A percentile compares a stretch with the other conserved stretches of the same genome.
phyloP scores from a whole-genome alignment of 2,888 invertebrate genomes.

The Tetanocera ferruginea region DNA sequence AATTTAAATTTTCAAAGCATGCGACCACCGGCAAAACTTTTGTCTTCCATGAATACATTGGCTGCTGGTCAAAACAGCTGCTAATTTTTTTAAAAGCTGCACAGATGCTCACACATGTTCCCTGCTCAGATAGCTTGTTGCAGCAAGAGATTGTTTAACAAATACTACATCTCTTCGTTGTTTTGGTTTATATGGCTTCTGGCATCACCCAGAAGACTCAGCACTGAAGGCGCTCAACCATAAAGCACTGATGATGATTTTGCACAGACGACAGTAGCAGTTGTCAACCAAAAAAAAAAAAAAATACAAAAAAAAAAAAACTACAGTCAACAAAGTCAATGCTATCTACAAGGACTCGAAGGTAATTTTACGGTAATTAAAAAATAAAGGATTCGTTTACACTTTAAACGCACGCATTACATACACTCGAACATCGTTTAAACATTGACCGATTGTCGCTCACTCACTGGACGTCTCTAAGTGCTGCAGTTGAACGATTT shows the following conservation, averaged over 20 bases:
- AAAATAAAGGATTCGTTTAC: slow-evolving; percentile 28
- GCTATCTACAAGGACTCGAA: background rate
- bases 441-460: background rate
- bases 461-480: background rate
- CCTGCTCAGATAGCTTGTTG: background rate
- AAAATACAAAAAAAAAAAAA: background rate
- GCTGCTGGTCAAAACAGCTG: background rate
- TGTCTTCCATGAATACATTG: background rate
- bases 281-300: background rate
- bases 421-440: slow-evolving; percentile 13
- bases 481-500: slow-evolving; percentile 42
- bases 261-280: background rate
- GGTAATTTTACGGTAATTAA: slow-evolving; percentile 37
- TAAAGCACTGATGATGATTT: background rate
- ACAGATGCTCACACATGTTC: slow-evolving; percentile 12
- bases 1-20: background rate
- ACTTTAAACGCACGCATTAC: slow-evolving; percentile 18
- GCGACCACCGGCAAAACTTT: background rate
- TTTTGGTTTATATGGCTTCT: background rate
- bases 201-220: background rate
- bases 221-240: background rate
- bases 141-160: background rate
- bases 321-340: background rate
- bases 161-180: background rate
- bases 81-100: background rate